Conservation (phyloP, 2,797 vertebrate genomes). For the Anabas testudineus region DNA sequence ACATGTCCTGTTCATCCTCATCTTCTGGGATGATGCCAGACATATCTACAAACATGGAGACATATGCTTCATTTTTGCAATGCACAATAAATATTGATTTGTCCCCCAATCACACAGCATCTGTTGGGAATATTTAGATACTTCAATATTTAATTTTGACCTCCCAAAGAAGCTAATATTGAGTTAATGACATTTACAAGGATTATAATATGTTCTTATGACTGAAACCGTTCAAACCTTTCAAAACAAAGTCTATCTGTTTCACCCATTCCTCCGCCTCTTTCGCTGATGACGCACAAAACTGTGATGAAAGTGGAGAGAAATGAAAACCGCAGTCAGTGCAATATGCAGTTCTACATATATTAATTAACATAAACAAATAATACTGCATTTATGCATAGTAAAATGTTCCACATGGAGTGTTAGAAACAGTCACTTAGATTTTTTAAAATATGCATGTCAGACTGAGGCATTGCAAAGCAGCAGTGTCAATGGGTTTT, state of each 20-base stretch:
- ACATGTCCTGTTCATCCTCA: slow-evolving; percentile 83
- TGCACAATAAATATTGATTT: background rate
- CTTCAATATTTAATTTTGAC: background rate
- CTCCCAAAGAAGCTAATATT: background rate
- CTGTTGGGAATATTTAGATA: background rate
- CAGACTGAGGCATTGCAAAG: slow-evolving; percentile 47
- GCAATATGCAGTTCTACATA: slow-evolving; percentile 60
- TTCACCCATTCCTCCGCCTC: slow-evolving; percentile 98
- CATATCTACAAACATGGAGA: slow-evolving; percentile 80
- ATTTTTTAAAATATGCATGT: slow-evolving; percentile 57
- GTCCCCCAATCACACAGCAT: background rate
- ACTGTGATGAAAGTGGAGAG: slow-evolving; percentile 82
- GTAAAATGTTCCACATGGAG: slow-evolving; percentile 70
- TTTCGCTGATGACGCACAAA: slow-evolving; percentile 91
- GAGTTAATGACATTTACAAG: background rate
- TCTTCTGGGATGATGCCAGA: slow-evolving; percentile 89
- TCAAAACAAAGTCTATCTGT: slow-evolving; percentile 91
- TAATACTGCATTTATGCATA: slow-evolving; percentile 73
- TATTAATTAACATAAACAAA: slow-evolving; percentile 80
- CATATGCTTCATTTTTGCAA: background rate
- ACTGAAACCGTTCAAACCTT: slow-evolving; percentile 81
- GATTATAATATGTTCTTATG: slow-evolving; percentile 2
- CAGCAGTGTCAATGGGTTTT: slow-evolving; percentile 52
- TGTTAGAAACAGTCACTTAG: slow-evolving; percentile 61
- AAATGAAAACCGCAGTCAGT: slow-evolving; percentile 68